Percentiles rank a stretch among this genome's conserved stretches.
These are phyloP conservation scores for Philopotamus ludificatus DNA, from an alignment of 1,140 invertebrate species.

Conservation along the genomic window DNA sequence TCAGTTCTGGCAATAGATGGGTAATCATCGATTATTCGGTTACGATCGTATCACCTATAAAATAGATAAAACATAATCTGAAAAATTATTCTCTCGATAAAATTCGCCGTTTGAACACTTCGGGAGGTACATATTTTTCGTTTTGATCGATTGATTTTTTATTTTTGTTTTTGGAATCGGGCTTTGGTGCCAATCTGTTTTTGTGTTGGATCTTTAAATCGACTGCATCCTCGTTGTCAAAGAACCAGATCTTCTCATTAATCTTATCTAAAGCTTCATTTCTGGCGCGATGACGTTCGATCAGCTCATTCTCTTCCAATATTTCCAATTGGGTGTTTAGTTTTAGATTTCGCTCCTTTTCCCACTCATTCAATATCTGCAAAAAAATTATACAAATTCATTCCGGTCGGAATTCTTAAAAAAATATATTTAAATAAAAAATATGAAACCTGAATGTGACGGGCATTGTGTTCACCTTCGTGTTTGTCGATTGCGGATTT, in stretches of 20 bases:
- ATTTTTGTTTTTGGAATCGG: slow-evolving; percentile 52
- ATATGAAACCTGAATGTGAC: slow-evolving; percentile 54
- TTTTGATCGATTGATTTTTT: slow-evolving; percentile 46
- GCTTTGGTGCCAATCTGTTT: slow-evolving; percentile 52
- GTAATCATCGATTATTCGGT: no score
- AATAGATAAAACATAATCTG: no score
- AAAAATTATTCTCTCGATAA: no score
- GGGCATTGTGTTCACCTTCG: slow-evolving; percentile 58
- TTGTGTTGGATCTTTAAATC: slow-evolving; percentile 69
- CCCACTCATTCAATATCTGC: slow-evolving; percentile 63
- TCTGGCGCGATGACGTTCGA: slow-evolving; percentile 60
- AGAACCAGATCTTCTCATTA: slow-evolving; percentile 74
- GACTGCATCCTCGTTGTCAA: slow-evolving; percentile 72
- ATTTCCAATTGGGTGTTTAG: slow-evolving; percentile 61
- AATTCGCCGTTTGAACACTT: slow-evolving; percentile 51
- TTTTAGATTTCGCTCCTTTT: slow-evolving; percentile 54
- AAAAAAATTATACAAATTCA: slow-evolving; percentile 41
- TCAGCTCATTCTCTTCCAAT: slow-evolving; percentile 55
- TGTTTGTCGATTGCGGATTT: slow-evolving; percentile 55
- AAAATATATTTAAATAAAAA: background rate
- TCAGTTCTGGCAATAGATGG: no score
- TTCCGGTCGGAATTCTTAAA: slow-evolving; percentile 2
- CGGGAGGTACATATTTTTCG: slow-evolving; percentile 67
- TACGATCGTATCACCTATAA: no score
- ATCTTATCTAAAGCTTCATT: slow-evolving; percentile 59